Conservation (phyloP, 2,888 invertebrate genomes). For the Lithophane ornitopus region DNA sequence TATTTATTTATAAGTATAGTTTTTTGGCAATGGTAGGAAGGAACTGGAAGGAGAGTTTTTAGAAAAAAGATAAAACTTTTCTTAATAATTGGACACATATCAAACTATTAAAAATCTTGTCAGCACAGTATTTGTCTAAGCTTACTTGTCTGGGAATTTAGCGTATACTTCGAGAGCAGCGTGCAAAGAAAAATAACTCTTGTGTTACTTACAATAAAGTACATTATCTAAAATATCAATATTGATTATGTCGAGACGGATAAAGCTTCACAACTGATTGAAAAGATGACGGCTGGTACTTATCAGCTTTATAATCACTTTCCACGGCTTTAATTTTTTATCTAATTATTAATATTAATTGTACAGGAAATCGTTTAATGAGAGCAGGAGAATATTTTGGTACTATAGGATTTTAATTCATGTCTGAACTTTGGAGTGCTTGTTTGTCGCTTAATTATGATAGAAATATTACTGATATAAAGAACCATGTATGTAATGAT, state of each 20-base stretch:
- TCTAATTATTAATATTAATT: constrained; percentile 31
- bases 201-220: not conserved
- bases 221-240: constrained; percentile 23
- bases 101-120: constrained; percentile 17
- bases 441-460: not conserved
- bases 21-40: not conserved
- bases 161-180: constrained; percentile 35
- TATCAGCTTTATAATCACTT: constrained; percentile 51
- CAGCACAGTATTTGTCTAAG: constrained; percentile 23
- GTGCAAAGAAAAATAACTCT: constrained; percentile 19
- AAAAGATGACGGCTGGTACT: constrained; percentile 52
- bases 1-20: constrained; percentile 37
- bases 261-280: constrained; percentile 50
- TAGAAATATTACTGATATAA: not conserved
- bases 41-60: not conserved
- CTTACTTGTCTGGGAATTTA: constrained; percentile 45
- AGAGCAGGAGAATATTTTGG: constrained; percentile 24
- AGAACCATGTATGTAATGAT: not conserved
- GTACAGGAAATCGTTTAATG: constrained; percentile 34
- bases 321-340: constrained; percentile 43
- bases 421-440: constrained; percentile 9
- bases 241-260: constrained; percentile 6
- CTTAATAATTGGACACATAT: not conserved
- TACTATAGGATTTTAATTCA: not conserved
- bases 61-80: constrained; percentile 3